Base-by-base conservation (phyloP, 2,113 vertebrate species). In the Oncorhynchus keta region DNA sequence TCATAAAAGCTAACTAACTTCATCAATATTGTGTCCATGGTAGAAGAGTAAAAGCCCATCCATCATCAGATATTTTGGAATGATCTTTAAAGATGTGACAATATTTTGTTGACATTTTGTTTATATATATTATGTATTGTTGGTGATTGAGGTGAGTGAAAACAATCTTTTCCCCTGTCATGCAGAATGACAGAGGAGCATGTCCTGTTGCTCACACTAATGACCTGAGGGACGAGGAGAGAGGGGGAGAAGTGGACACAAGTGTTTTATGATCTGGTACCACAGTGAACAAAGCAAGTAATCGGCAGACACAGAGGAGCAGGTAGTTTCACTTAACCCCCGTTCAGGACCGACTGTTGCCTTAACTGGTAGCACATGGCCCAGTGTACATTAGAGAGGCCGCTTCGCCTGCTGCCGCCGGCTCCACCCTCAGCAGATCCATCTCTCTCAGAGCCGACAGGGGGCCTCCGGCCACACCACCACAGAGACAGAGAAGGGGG, bases 241-340 rank as follows among this genome's bases (percentile, higher is more conserved):
- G 83, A 78, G n/a, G 57, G 76, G 74, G 84, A 80, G 84, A 86
- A n/a, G 81, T 88, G 84, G 82, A 90, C 80, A 11, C 85, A 85
- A 91, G 88, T 92, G 90, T 91, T 92, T 92, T 92, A 89, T 91
- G 89, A 90, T 90, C 83, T 89, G 87, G 86, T 88, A 88, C 85
- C 6, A 64, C 86, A 18, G 79, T 48, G 84, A 87, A 92, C 88
- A 89, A 91, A 91, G 90, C 85, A 90, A 90, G 89, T 90, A 93
- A 92, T 92, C 87, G 68, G 72, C 86, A 84, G 87, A 88, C 91
- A 88, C 89, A 81, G 86, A 88, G 85, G 85, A 88, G 87, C 90
- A 92, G 92, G 89, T 92, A 93, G 87, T 90, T 92, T 90, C 88
- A 91, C 89, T 92, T 91, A 89, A 91, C 90, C 89, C 84, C 89